Conservation (phyloP, 2,888 invertebrate species). For the Galeopsomyia nigrocyanea region DNA sequence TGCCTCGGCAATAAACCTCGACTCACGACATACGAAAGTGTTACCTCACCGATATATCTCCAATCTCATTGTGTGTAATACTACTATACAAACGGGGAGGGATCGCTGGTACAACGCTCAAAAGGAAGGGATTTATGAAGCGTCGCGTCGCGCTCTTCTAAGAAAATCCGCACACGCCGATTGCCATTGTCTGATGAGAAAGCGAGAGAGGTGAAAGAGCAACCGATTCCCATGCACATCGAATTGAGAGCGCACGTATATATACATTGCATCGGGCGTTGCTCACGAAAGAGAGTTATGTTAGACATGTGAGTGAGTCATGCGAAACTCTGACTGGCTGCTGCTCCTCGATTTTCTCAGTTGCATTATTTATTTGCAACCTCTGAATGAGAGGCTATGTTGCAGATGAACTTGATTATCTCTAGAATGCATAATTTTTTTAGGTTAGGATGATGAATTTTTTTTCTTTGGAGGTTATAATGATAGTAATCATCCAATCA, state of each 20-base stretch:
- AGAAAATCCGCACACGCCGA: constrained; percentile 23
- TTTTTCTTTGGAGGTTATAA: no score
- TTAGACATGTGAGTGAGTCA: no score
- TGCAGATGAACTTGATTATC: no score
- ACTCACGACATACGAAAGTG: not conserved
- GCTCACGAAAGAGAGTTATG: no score
- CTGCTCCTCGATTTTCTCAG: constrained; percentile 8
- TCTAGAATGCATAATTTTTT: no score
- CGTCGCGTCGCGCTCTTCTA: constrained; percentile 16
- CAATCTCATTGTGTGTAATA: constrained; percentile 25
- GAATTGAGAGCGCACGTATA: not conserved
- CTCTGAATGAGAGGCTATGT: no score
- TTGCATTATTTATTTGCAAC: constrained; percentile 31
- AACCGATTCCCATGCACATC: constrained; percentile 29
- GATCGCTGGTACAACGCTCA: not conserved
- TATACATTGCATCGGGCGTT: no score
- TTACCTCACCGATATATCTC: constrained; percentile 24
- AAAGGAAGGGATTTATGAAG: constrained; percentile 23
- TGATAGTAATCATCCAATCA: no score
- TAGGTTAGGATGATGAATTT: no score
- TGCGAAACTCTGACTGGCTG: no score
- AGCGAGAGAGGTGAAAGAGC: constrained; percentile 36
- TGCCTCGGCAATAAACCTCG: not conserved
- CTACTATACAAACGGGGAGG: not conserved
- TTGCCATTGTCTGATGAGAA: constrained; percentile 27